These are phyloP conservation scores for Ochotona princeps DNA, from an alignment of 2,113 vertebrate genomes.

Conservation along the genomic window DNA sequence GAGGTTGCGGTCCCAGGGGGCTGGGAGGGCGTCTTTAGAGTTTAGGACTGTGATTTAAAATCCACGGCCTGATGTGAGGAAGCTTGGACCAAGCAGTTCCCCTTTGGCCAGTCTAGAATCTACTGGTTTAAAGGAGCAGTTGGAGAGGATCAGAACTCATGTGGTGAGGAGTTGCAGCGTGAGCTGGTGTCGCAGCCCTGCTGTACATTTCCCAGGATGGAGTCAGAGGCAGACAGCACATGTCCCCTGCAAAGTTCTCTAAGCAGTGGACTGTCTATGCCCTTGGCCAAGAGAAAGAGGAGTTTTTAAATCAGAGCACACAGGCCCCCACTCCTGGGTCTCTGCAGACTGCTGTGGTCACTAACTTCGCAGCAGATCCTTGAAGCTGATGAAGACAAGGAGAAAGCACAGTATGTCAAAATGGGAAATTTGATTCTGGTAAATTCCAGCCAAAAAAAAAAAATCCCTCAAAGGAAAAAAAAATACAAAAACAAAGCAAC, in stretches of 20 bases:
- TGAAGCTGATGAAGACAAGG: constrained; percentile 53
- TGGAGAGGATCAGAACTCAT: constrained; percentile 12
- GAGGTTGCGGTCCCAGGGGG: constrained; percentile 56
- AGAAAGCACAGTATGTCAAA: constrained; percentile 40
- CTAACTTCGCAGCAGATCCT: constrained; percentile 65
- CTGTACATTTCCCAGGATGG: constrained; percentile 30
- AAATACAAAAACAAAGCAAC: too few species aligned
- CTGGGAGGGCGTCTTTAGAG: constrained; percentile 71
- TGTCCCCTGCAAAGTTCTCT: background rate
- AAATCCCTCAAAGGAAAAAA: background rate
- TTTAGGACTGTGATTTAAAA: constrained; percentile 66
- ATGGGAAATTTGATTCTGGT: constrained; percentile 59
- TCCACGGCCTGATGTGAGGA: constrained; percentile 66
- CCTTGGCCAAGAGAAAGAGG: constrained; percentile 45
- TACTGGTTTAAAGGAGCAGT: constrained; percentile 68
- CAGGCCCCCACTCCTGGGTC: constrained; percentile 45
- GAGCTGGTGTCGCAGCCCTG: background rate
- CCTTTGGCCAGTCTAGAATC: constrained; percentile 50
- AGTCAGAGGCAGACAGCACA: background rate
- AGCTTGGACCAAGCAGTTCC: constrained; percentile 60
- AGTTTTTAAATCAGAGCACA: constrained; percentile 55
- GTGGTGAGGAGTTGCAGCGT: constrained; percentile 11
- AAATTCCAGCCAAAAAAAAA: background rate
- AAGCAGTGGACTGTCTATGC: background rate
- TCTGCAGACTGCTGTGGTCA: constrained; percentile 57